Conservation (phyloP, 2,113 vertebrate genomes). For the Rhynchomys soricoides region DNA sequence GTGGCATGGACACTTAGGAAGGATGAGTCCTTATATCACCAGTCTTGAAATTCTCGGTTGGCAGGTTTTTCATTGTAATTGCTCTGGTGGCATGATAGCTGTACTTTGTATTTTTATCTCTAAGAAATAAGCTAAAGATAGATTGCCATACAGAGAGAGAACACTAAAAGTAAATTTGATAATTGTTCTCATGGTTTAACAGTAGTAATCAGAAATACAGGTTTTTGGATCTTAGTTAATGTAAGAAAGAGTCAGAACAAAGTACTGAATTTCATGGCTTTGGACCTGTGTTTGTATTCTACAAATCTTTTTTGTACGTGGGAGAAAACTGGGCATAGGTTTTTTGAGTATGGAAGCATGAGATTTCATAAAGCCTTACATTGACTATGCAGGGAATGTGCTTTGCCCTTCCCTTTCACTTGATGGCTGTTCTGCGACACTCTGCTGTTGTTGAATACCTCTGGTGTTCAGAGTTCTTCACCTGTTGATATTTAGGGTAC, state of each 20-base stretch:
- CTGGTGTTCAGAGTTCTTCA: not conserved
- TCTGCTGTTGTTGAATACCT: not conserved
- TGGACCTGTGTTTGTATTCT: constrained; percentile 29
- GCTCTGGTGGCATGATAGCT: not conserved
- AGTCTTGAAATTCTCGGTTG: not conserved
- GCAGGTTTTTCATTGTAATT: not conserved
- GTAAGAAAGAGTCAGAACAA: constrained; percentile 39
- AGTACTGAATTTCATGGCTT: not conserved
- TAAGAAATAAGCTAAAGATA: not conserved
- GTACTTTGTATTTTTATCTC: not conserved
- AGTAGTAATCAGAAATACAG: constrained; percentile 13
- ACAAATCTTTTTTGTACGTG: not conserved
- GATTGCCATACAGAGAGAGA: not conserved
- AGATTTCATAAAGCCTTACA: not conserved
- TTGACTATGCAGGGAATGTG: not conserved
- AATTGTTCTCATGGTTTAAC: not conserved
- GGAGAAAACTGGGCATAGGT: not conserved
- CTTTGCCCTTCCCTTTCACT: not conserved
- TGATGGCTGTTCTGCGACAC: not conserved
- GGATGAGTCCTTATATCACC: not conserved
- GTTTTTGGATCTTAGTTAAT: not conserved
- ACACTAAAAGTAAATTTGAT: not conserved
- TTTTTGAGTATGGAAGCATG: not conserved
- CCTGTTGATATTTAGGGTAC: not conserved
- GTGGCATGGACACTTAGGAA: not conserved